Conservation (phyloP, 2,888 invertebrate species). For the Amitus sp. region DNA sequence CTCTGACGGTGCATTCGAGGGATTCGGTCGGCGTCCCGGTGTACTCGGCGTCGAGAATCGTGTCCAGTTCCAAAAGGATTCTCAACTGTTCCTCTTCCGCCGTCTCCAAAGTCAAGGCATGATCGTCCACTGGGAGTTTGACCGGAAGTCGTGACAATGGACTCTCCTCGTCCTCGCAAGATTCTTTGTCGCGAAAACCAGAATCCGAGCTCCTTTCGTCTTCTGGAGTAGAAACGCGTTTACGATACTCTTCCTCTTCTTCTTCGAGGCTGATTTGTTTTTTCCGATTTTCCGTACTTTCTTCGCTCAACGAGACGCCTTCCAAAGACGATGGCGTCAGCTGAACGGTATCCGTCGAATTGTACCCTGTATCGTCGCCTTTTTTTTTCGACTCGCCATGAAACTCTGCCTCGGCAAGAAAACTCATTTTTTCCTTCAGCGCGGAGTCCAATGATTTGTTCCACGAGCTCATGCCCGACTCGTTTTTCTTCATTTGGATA, state of each 20-base stretch:
- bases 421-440: constrained; percentile 51
- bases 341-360: constrained; percentile 46
- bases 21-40: constrained; percentile 49
- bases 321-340: constrained; percentile 50
- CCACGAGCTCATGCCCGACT: constrained; percentile 51
- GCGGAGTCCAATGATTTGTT: constrained; percentile 55
- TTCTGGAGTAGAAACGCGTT: constrained; percentile 66
- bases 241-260: constrained; percentile 64
- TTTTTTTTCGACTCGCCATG: constrained; percentile 41
- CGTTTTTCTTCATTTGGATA: constrained; percentile 17
- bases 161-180: constrained; percentile 62
- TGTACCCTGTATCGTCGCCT: constrained; percentile 35
- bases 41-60: constrained; percentile 60
- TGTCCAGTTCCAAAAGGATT: constrained; percentile 58
- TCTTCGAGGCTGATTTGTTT: constrained; percentile 41
- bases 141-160: constrained; percentile 45
- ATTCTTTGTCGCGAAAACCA: constrained; percentile 67
- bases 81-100: constrained; percentile 60
- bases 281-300: constrained; percentile 46
- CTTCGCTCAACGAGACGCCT: constrained; percentile 48
- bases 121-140: constrained; percentile 16
- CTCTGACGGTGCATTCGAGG: constrained; percentile 25
- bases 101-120: constrained; percentile 35
- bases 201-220: constrained; percentile 68
- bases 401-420: constrained; percentile 44